Percentiles rank a stretch among this genome's conserved stretches.
These are phyloP conservation scores for Proisotoma minuta DNA, from an alignment of 2,888 invertebrate genomes.

Conservation along the genomic window DNA sequence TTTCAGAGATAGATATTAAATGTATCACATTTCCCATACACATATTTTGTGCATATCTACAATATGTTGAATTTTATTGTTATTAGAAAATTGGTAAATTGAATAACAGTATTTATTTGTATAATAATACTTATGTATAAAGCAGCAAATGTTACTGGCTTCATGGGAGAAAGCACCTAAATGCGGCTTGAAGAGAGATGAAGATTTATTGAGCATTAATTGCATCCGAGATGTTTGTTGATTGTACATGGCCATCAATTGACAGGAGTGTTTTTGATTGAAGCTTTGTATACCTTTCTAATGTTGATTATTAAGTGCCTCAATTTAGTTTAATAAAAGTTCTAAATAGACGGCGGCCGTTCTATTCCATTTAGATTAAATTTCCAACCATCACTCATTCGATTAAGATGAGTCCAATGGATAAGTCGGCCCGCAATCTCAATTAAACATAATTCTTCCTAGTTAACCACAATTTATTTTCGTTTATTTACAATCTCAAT, in stretches of 20 bases:
- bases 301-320: conserved; percentile 7
- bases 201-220: conserved; percentile 3
- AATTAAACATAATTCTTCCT: conserved; percentile 47
- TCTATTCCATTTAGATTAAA: background rate
- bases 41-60: background rate
- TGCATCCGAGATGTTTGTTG: background rate
- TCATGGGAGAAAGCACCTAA: too few species aligned
- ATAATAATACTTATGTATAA: too few species aligned
- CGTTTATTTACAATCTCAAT: conserved; percentile 7
- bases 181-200: too few species aligned
- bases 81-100: background rate
- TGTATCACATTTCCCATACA: conserved; percentile 1
- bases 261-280: background rate
- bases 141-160: background rate
- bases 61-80: background rate
- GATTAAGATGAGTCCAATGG: conserved; percentile 37
- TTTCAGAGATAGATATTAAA: too few species aligned
- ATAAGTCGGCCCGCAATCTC: conserved; percentile 47
- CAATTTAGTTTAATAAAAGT: background rate
- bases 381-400: conserved; percentile 43
- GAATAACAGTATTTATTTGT: background rate
- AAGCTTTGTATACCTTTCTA: background rate
- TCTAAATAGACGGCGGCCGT: conserved; percentile 1
- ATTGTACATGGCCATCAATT: background rate
- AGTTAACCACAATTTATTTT: conserved; percentile 45